These are phyloP conservation scores for Rutilus rutilus DNA, from an alignment of 2,113 vertebrate genomes.

Conservation along the genomic window DNA sequence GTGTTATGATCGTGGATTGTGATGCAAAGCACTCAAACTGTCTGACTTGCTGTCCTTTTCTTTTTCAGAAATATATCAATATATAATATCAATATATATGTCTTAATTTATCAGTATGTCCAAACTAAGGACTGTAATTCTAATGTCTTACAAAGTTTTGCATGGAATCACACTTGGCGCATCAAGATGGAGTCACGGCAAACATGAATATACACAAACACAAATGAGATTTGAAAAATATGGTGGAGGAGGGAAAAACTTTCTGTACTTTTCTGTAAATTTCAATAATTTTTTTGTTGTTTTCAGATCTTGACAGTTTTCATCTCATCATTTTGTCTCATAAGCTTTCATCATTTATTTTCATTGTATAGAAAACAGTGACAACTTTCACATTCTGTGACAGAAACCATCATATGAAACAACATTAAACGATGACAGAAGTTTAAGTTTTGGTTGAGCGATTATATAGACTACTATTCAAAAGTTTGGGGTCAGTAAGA, in stretches of 20 bases:
- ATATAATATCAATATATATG: not conserved
- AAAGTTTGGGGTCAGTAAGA: no score
- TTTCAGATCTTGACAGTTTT: not conserved
- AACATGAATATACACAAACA: not conserved
- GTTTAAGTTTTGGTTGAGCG: rapidly evolving
- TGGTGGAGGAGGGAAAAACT: not conserved
- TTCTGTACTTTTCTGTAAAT: not conserved
- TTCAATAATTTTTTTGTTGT: not conserved
- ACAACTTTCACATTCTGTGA: not conserved
- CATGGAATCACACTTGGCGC: not conserved
- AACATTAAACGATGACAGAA: not conserved
- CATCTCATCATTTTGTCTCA: not conserved
- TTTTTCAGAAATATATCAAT: not conserved
- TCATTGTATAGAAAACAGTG: not conserved
- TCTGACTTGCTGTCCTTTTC: not conserved
- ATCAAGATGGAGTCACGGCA: not conserved
- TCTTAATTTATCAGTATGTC: not conserved
- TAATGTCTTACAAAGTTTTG: not conserved
- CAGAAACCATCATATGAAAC: not conserved
- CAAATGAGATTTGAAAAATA: not conserved
- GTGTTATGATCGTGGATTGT: not conserved
- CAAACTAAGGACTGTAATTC: not conserved
- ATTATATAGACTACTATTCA: not conserved
- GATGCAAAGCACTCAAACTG: not conserved
- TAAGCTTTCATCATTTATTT: not conserved